Conservation (phyloP, 2,888 invertebrate species). For the Abrostola triplasia region DNA sequence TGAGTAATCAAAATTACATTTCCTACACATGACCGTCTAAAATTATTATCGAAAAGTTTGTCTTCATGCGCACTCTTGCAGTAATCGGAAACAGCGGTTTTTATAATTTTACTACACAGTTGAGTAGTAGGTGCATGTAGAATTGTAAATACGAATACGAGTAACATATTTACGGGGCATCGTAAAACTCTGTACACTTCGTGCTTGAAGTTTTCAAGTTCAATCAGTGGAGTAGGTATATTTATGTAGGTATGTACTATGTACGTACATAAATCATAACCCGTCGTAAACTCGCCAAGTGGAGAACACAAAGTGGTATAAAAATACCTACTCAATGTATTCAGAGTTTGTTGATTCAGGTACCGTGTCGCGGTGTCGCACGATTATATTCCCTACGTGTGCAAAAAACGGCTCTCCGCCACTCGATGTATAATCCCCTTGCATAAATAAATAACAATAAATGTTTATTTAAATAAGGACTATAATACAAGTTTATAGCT, state of each 20-base stretch:
- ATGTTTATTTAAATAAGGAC: constrained; percentile 36
- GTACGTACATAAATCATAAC: constrained; percentile 58
- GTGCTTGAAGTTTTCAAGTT: constrained; percentile 50
- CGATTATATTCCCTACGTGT: constrained; percentile 48
- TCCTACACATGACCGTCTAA: neutral
- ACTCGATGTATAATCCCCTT: constrained; percentile 50
- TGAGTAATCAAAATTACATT: too few species aligned
- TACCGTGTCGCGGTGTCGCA: constrained; percentile 50
- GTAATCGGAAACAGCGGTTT: neutral
- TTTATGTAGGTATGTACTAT: too few species aligned
- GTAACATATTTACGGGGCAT: constrained; percentile 20
- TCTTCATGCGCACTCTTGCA: constrained; percentile 1
- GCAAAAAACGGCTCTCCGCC: constrained; percentile 47
- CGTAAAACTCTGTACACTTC: constrained; percentile 54
- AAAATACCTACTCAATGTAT: constrained; percentile 32
- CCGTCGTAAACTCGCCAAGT: constrained; percentile 46
- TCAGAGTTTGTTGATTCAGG: constrained; percentile 52
- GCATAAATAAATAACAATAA: constrained; percentile 52
- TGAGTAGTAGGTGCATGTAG: constrained; percentile 8
- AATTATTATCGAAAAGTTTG: neutral
- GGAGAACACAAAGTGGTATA: constrained; percentile 43
- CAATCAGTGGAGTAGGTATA: constrained; percentile 35
- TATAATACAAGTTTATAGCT: constrained; percentile 33
- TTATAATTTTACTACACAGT: constrained; percentile 6
- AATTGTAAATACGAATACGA: neutral